phyloP scores from a whole-genome alignment of 1,140 invertebrate species.

The Drosophila pachea region DNA sequence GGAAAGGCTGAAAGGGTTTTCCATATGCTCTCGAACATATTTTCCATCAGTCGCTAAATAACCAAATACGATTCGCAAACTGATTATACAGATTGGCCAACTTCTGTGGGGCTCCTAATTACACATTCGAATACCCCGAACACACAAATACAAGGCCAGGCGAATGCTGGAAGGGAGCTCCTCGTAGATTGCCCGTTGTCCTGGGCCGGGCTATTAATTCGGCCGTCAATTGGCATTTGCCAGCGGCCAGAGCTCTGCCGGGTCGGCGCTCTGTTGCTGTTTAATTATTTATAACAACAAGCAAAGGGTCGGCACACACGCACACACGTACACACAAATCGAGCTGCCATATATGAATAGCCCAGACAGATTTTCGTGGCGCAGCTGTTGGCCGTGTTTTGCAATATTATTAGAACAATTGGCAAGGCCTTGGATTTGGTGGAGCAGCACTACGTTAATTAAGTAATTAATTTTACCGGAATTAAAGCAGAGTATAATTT shows the following conservation, averaged over 20 bases:
- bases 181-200: slow-evolving; percentile 11
- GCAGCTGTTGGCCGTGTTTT: slow-evolving; percentile 12
- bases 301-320: slow-evolving; percentile 34
- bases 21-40: no score
- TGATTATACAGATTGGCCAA: neutral
- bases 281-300: slow-evolving; percentile 62
- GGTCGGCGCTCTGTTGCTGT: slow-evolving; percentile 25
- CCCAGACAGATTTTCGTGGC: neutral
- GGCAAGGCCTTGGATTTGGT: neutral
- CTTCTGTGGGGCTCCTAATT: neutral
- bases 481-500: slow-evolving; percentile 23
- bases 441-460: slow-evolving; percentile 26
- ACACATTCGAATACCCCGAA: neutral
- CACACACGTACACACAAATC: neutral
- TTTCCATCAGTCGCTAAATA: no score
- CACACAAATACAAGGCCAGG: slow-evolving; percentile 37
- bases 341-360: slow-evolving; percentile 7
- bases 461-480: slow-evolving; percentile 51
- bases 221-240: slow-evolving; percentile 59
- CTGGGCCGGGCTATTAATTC: slow-evolving; percentile 52
- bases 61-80: neutral
- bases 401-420: slow-evolving; percentile 34
- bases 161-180: slow-evolving; percentile 42
- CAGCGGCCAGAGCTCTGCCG: slow-evolving; percentile 7
- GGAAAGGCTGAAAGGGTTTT: no score